phyloP scores from a whole-genome alignment of 1,140 invertebrate species.

The Cyphomyrmex costatus region DNA sequence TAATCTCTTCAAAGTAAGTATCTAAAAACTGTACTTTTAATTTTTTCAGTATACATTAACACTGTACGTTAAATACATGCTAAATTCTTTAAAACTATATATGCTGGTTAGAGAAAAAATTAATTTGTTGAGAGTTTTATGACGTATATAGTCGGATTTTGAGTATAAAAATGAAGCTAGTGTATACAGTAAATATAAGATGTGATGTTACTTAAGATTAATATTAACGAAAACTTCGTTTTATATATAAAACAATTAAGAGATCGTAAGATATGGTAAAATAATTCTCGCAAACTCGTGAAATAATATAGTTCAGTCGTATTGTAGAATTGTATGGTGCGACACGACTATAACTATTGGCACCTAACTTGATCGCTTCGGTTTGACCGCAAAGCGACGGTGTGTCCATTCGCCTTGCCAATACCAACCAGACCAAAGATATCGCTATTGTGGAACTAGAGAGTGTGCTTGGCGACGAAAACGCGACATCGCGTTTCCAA shows the following conservation, averaged over 20 bases:
- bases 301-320: neutral
- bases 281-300: neutral
- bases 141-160: neutral
- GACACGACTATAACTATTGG: conserved; percentile 59
- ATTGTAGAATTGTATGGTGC: neutral
- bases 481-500: conserved; percentile 40
- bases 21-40: conserved; percentile 1
- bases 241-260: conserved; percentile 1
- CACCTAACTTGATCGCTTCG: conserved; percentile 42
- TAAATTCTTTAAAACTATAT: neutral
- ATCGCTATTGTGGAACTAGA: neutral
- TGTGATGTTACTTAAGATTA: neutral
- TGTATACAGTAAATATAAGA: neutral
- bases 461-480: conserved; percentile 5
- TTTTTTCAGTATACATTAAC: neutral
- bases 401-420: conserved; percentile 33
- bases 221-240: conserved; percentile 2
- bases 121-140: neutral
- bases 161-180: neutral
- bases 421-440: conserved; percentile 33
- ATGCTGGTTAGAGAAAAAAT: neutral
- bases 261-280: neutral
- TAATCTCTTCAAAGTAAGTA: neutral
- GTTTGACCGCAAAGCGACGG: conserved; percentile 64
- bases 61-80: neutral